A percentile compares a stretch with the other conserved stretches of the same genome.
Evolutionary conservation across 2,113 vertebrate genomes (phyloP).

Genomic region (Lepus americanus): DNA sequence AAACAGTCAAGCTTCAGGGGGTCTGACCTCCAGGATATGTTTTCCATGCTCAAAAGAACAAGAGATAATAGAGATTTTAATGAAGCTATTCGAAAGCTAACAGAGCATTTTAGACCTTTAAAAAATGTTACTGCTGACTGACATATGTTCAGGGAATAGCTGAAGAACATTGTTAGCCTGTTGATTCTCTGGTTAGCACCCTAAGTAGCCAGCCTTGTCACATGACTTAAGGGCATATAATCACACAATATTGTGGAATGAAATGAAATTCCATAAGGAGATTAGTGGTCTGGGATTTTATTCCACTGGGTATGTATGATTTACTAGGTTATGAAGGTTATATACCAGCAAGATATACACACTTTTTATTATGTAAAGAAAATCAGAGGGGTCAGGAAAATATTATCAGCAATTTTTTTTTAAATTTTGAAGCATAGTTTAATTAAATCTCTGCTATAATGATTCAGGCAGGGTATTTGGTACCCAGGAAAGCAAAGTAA

Average conservation of each 20-base stretch:
- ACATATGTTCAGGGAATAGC: constrained; percentile 63
- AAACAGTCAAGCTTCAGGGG: constrained; percentile 67
- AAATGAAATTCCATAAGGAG: background rate
- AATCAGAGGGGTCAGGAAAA: background rate
- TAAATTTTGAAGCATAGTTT: constrained; percentile 49
- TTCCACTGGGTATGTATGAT: background rate
- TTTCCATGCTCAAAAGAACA: constrained; percentile 69
- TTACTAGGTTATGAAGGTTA: background rate
- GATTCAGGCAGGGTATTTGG: background rate
- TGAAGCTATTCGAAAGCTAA: constrained; percentile 71
- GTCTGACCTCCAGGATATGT: constrained; percentile 66
- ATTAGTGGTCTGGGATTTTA: background rate
- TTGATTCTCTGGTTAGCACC: constrained; percentile 12
- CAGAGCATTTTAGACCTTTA: constrained; percentile 73
- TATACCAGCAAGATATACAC: background rate
- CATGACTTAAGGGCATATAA: background rate
- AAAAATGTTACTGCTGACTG: constrained; percentile 67
- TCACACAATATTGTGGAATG: background rate
- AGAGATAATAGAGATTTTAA: constrained; percentile 72
- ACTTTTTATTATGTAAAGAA: background rate
- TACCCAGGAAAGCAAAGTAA: background rate
- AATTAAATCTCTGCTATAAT: background rate
- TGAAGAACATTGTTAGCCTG: constrained; percentile 35
- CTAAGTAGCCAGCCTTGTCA: background rate
- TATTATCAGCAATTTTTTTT: background rate